Evolutionary conservation across 1,140 invertebrate genomes (phyloP).

Genomic region (silkworm (Bombyx mori)): DNA sequence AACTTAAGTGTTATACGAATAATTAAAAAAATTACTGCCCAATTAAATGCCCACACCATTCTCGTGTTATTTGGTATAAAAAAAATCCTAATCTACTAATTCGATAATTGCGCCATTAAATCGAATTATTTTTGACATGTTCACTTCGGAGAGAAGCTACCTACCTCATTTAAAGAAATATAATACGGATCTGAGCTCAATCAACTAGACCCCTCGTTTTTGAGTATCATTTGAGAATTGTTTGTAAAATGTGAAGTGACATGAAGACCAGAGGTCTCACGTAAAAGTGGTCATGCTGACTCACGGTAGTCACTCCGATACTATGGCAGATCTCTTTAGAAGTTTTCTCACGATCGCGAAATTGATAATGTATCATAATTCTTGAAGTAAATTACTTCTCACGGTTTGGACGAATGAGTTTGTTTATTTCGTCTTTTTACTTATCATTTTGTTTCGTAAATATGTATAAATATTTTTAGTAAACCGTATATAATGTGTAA

Average conservation of each 20-base stretch:
- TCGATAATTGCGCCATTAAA: slow-evolving; percentile 62
- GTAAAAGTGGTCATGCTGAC: slow-evolving; percentile 50
- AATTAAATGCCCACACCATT: neutral
- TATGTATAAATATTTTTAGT: too few species aligned
- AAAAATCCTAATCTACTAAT: slow-evolving; percentile 35
- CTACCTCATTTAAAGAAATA: slow-evolving; percentile 52
- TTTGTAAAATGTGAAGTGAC: neutral
- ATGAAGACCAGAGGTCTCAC: slow-evolving; percentile 2
- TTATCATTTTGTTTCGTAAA: too few species aligned
- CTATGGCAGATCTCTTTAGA: slow-evolving; percentile 25
- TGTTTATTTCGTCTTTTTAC: too few species aligned
- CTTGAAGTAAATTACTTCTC: slow-evolving; percentile 4
- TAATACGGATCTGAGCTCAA: slow-evolving; percentile 1
- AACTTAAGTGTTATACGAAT: too few species aligned
- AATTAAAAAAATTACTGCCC: too few species aligned
- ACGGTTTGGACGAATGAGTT: neutral
- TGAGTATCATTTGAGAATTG: too few species aligned
- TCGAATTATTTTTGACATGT: slow-evolving; percentile 65
- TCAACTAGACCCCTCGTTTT: neutral
- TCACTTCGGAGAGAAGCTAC: slow-evolving; percentile 55
- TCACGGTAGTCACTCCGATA: slow-evolving; percentile 38
- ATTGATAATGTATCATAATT: slow-evolving; percentile 35
- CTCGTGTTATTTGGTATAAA: slow-evolving; percentile 4
- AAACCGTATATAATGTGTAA: too few species aligned
- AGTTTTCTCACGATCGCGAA: slow-evolving; percentile 62